These are phyloP conservation scores for Matsumyia berberina DNA, from an alignment of 2,888 invertebrate genomes.

Conservation along the genomic window DNA sequence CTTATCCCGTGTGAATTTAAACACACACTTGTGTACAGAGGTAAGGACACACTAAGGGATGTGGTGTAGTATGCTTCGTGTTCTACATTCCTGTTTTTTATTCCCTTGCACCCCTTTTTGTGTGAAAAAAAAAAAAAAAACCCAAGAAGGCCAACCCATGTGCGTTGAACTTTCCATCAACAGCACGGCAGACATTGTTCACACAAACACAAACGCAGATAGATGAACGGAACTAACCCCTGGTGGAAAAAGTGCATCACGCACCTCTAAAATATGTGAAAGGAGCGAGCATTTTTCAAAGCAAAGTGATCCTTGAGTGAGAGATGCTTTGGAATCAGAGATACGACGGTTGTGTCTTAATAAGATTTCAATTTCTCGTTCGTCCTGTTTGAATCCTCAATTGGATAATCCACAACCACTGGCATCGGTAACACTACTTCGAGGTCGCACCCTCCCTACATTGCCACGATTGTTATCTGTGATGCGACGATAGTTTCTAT, in stretches of 20 bases:
- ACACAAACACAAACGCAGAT: neutral
- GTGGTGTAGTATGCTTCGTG: constrained; percentile 58
- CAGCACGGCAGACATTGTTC: constrained; percentile 11
- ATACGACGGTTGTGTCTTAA: constrained; percentile 42
- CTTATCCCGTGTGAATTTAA: constrained; percentile 41
- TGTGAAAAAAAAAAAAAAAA: constrained; percentile 22
- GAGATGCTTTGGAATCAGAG: constrained; percentile 22
- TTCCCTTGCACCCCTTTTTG: constrained; percentile 59
- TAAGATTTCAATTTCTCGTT: constrained; percentile 57
- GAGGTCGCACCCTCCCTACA: constrained; percentile 12
- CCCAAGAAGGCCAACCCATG: constrained; percentile 74
- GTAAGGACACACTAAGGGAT: constrained; percentile 46
- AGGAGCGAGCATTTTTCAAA: constrained; percentile 32
- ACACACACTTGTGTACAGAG: constrained; percentile 18
- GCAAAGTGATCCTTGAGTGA: constrained; percentile 56
- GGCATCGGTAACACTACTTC: constrained; percentile 26
- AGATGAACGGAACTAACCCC: constrained; percentile 22
- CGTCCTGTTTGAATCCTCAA: constrained; percentile 57
- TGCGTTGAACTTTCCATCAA: constrained; percentile 70
- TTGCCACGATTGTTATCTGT: constrained; percentile 24
- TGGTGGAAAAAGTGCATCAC: constrained; percentile 12
- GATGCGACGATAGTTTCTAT: constrained; percentile 5
- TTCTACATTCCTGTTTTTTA: constrained; percentile 56
- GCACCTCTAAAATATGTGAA: constrained; percentile 36
- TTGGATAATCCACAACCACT: constrained; percentile 62